phyloP scores from a whole-genome alignment of 2,888 invertebrate species.

The Amblyjoppa fuscipennis region DNA sequence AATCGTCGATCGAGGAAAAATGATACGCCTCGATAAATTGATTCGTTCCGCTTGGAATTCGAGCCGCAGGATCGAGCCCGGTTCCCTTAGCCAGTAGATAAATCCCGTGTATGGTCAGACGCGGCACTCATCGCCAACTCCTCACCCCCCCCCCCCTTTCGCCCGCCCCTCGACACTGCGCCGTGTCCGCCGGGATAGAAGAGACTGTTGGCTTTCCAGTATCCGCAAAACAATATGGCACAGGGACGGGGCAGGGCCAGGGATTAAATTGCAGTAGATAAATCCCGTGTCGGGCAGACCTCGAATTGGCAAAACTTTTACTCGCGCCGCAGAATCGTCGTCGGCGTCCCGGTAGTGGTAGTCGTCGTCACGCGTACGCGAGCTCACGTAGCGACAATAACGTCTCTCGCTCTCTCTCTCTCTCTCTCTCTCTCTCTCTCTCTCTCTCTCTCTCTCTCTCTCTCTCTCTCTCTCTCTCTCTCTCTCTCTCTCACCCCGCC shows the following conservation, averaged over 20 bases:
- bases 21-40: slow-evolving; percentile 9
- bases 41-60: slow-evolving; percentile 19
- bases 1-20: neutral
- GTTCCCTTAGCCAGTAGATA: slow-evolving; percentile 42
- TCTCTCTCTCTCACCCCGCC: neutral
- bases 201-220: slow-evolving; percentile 10
- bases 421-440: too few relatives aligned
- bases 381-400: slow-evolving; percentile 63
- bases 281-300: slow-evolving; percentile 45
- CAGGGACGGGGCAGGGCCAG: slow-evolving; percentile 10
- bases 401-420: slow-evolving; percentile 3
- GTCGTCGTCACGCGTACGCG: slow-evolving; percentile 55
- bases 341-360: slow-evolving; percentile 1
- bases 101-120: slow-evolving; percentile 53
- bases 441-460: too few relatives aligned
- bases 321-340: slow-evolving; percentile 38
- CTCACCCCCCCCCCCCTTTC: neutral
- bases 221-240: slow-evolving; percentile 48
- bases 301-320: slow-evolving; percentile 63
- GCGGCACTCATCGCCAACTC: neutral
- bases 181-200: neutral
- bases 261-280: slow-evolving; percentile 63
- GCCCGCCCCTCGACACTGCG: slow-evolving; percentile 21
- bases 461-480: too few relatives aligned
- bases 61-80: neutral